Evolutionary conservation across 1,140 invertebrate species (phyloP), one percentile per base, ranked within the genome.

Genomic region (Palaemon carinicauda): DNA sequence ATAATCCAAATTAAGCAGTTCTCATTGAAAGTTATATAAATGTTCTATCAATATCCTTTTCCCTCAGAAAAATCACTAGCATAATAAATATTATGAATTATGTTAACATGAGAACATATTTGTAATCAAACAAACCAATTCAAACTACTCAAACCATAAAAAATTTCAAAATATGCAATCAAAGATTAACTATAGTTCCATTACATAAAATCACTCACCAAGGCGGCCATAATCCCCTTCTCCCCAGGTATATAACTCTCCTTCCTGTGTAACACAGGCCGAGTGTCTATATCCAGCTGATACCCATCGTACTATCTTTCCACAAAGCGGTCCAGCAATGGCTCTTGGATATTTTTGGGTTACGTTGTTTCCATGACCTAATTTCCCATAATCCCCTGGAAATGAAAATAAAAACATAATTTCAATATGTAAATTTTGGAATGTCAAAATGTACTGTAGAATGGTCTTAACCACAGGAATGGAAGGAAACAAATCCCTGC

Each of bases 201-300:
- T 14, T 27, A 31, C 21, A n/a, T 69, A 78, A 19, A 73, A 51
- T 29, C 91, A 87, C 85, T 83, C 88, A 92, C 93, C 94, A 7
- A 95, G 91, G 78, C 93, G 91, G 12, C 94, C 94, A 90, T 93
- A 93, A 90, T 94, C 94, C n/a, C 94, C 94, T 90, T 94, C 93
- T 10, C 94, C 94, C 93, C 93, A 94, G 1, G 93, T 94, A 88
- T 92, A 94, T 31, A 94, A 90, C 84, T 92, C 91, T 5, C 93
- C 93, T 88, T 93, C 92, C 65, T 92, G 92, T 2, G 93, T 93
- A 10, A 94, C 92, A 74, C 92, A 93, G 73, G 93, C 93, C 89
- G 93, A 93, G 90, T 94, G 94, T 29, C 94, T 91, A 90, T 94
- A 94, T n/a, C 94, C 94, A 89, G 94, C 94, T 88, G 93, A 92